A percentile compares a stretch with the other conserved stretches of the same genome.
Conservation (phyloP, 2,797 vertebrate genomes). For the Hemibagrus guttatus region DNA sequence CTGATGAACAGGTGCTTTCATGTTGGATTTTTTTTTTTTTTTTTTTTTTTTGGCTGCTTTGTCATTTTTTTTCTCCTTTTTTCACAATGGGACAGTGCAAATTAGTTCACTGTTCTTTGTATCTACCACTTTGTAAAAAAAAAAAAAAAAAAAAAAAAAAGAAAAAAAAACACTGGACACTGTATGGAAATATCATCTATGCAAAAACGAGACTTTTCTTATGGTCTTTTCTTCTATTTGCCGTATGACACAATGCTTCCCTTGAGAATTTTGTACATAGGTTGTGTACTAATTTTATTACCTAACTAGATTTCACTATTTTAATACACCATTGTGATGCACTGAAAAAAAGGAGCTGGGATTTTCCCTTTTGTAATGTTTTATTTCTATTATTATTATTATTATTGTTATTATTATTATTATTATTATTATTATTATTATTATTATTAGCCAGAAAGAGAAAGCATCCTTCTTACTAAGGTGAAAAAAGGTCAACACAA, state of each 20-base stretch:
- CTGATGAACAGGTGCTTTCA: conserved; percentile 25
- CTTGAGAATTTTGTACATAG: conserved; percentile 30
- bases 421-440: not conserved
- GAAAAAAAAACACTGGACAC: not conserved
- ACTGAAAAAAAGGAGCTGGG: not conserved
- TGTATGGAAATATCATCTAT: conserved; percentile 51
- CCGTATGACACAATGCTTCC: conserved; percentile 31
- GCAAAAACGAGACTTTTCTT: conserved; percentile 41
- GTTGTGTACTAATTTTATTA: conserved; percentile 40
- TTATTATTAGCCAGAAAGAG: not conserved
- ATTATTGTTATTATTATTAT: conserved; percentile 18
- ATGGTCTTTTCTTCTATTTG: conserved; percentile 38
- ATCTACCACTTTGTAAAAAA: conserved; percentile 22
- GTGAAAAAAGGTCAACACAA: not conserved
- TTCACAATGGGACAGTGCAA: too few species aligned
- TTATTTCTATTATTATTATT: conserved; percentile 7
- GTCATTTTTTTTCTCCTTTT: not conserved
- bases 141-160: not conserved
- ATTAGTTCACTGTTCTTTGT: not conserved
- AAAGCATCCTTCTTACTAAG: not conserved
- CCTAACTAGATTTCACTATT: conserved; percentile 24
- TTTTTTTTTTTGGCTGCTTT: not conserved
- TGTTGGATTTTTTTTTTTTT: not conserved
- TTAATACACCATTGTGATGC: conserved; percentile 23
- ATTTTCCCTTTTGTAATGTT: conserved; percentile 2